A percentile compares a stretch with the other conserved stretches of the same genome.
phyloP scores from a whole-genome alignment of 2,888 invertebrate species.

The Geophilus truncorum region DNA sequence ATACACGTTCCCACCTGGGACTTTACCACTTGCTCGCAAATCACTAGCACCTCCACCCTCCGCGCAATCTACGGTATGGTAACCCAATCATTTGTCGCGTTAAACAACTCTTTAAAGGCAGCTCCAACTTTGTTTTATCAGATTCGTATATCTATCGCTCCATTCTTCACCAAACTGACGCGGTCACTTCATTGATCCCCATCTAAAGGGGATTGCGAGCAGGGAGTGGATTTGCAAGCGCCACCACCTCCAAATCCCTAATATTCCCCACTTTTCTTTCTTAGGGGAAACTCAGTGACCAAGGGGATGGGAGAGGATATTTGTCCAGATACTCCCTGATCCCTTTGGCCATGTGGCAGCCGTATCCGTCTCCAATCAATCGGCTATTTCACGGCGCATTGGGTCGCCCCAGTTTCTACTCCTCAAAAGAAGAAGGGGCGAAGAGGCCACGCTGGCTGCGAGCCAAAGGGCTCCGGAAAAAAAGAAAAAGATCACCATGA shows the following conservation, averaged over 20 bases:
- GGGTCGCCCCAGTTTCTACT: background rate
- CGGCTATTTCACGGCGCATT: conserved; percentile 25
- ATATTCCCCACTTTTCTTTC: background rate
- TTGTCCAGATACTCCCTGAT: conserved; percentile 12
- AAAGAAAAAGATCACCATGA: background rate
- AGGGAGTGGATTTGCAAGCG: background rate
- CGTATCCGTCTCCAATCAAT: conserved; percentile 25
- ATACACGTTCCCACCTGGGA: background rate
- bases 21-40: background rate
- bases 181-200: background rate
- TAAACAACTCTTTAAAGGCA: background rate
- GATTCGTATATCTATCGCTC: background rate
- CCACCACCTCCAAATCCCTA: conserved; percentile 12
- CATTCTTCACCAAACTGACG: background rate
- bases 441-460: background rate
- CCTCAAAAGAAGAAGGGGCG: background rate
- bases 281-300: background rate
- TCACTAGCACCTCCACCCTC: background rate
- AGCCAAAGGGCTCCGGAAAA: background rate
- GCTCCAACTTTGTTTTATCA: background rate
- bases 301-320: background rate
- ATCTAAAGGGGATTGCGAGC: background rate
- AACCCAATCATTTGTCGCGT: background rate
- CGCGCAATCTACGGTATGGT: background rate
- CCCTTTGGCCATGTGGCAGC: background rate